Percentiles rank a stretch among this genome's conserved stretches.
Evolutionary conservation across 2,113 vertebrate genomes (phyloP).

Genomic region (Hepsetus odoe): DNA sequence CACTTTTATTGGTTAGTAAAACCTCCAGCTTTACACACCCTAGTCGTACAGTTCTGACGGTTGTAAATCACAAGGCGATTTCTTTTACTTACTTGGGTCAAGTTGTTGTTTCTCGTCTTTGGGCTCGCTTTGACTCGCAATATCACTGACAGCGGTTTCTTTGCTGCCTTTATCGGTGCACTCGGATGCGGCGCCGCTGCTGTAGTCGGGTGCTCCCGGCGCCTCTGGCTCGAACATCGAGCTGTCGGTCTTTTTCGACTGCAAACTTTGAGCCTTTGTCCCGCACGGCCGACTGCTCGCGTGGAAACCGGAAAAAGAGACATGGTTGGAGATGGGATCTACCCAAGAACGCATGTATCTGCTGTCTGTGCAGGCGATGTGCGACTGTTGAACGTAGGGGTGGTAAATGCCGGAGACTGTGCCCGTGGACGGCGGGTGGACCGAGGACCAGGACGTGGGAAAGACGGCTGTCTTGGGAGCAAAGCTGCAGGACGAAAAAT

Average conservation of each 20-base stretch:
- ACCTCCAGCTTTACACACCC: conserved; percentile 97
- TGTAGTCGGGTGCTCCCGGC: conserved; percentile 80
- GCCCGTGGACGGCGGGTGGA: conserved; percentile 84
- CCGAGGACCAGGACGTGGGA: conserved; percentile 89
- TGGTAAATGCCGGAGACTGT: conserved; percentile 91
- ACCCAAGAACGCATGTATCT: conserved; percentile 97
- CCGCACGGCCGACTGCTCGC: conserved; percentile 82
- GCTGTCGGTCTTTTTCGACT: conserved; percentile 82
- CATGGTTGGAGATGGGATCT: conserved; percentile 84
- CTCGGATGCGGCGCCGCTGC: conserved; percentile 79
- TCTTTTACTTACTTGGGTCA: conserved; percentile 98
- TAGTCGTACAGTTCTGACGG: conserved; percentile 88
- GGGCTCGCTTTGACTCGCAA: conserved; percentile 84
- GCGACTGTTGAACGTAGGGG: conserved; percentile 88
- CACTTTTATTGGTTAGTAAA: conserved; percentile 99
- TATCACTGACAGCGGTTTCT: conserved; percentile 81
- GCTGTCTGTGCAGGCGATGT: conserved; percentile 84
- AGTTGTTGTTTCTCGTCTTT: conserved; percentile 96
- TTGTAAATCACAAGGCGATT: conserved; percentile 96
- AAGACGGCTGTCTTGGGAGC: conserved; percentile 93
- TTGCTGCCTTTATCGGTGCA: conserved; percentile 81
- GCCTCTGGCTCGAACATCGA: conserved; percentile 81
- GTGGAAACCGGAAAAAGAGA: conserved; percentile 84
- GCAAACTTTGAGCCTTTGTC: conserved; percentile 84
- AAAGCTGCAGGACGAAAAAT: conserved; percentile 95